Evolutionary conservation across 2,888 invertebrate species (phyloP).

Genomic region (Hydropsyche betteni): DNA sequence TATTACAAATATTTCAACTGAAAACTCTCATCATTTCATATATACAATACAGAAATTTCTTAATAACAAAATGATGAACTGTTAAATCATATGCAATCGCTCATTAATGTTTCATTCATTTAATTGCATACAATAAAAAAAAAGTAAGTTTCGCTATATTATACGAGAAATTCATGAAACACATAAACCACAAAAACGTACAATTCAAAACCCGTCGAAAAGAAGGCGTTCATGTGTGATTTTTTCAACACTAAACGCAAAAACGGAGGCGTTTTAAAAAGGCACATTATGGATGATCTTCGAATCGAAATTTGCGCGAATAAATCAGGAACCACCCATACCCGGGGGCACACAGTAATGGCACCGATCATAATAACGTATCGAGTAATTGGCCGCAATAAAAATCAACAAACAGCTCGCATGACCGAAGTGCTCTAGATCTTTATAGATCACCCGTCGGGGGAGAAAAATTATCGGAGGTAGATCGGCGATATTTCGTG

Average conservation of each 20-base stretch:
- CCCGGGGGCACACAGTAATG: constrained; percentile 21
- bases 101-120: too few relatives aligned
- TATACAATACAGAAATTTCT: too few relatives aligned
- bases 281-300: not conserved
- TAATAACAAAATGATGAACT: too few relatives aligned
- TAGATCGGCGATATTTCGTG: too few relatives aligned
- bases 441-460: not conserved
- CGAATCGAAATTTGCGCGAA: constrained; percentile 29
- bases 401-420: constrained; percentile 25
- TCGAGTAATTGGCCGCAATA: constrained; percentile 36
- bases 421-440: not conserved
- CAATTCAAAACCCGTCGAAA: constrained; percentile 12
- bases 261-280: constrained; percentile 6
- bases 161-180: not conserved
- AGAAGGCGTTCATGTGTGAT: constrained; percentile 26
- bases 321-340: constrained; percentile 29
- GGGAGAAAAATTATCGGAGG: too few relatives aligned
- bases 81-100: too few relatives aligned
- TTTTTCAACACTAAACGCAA: not conserved
- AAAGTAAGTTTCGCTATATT: too few relatives aligned
- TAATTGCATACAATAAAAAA: too few relatives aligned
- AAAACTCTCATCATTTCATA: too few relatives aligned
- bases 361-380: constrained; percentile 36
- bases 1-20: too few relatives aligned
- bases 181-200: too few relatives aligned